A percentile compares a stretch with the other conserved stretches of the same genome.
These are phyloP conservation scores for Salvelinus fontinalis DNA, from an alignment of 2,113 vertebrate genomes.

Conservation along the genomic window DNA sequence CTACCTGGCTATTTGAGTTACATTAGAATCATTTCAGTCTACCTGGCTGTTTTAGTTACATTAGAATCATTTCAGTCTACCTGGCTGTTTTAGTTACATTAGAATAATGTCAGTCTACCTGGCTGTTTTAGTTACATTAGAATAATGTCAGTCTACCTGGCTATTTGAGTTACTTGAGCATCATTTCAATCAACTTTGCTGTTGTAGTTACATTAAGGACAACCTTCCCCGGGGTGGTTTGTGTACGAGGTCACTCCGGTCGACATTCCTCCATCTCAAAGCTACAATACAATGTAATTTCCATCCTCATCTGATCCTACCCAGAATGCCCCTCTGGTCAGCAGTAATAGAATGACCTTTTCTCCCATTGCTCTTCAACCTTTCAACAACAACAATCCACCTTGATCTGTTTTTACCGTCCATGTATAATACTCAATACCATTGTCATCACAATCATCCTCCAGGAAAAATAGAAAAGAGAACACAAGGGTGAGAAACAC, in stretches of 20 bases:
- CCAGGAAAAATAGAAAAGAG: constrained; percentile 15
- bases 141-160: no score
- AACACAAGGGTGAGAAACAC: no score
- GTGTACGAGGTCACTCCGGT: constrained; percentile 74
- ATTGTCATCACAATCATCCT: constrained; percentile 49
- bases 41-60: no score
- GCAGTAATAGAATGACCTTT: constrained; percentile 75
- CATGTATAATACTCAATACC: not conserved
- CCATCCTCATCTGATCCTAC: constrained; percentile 39
- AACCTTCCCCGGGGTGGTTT: constrained; percentile 73
- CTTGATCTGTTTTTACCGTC: not conserved
- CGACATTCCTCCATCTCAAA: constrained; percentile 77
- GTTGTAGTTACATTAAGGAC: no score
- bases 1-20: no score
- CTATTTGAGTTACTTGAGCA: no score
- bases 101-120: no score
- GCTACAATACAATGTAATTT: constrained; percentile 70
- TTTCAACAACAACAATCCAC: constrained; percentile 58
- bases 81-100: no score
- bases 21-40: no score
- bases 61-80: no score
- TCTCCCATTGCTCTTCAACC: constrained; percentile 44
- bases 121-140: no score
- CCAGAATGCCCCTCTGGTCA: constrained; percentile 76
- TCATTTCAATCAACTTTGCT: no score